Evolutionary conservation across 2,888 invertebrate genomes (phyloP), one percentile per base, ranked within the genome.

Genomic region (Lordiphosa andalusiaca): DNA sequence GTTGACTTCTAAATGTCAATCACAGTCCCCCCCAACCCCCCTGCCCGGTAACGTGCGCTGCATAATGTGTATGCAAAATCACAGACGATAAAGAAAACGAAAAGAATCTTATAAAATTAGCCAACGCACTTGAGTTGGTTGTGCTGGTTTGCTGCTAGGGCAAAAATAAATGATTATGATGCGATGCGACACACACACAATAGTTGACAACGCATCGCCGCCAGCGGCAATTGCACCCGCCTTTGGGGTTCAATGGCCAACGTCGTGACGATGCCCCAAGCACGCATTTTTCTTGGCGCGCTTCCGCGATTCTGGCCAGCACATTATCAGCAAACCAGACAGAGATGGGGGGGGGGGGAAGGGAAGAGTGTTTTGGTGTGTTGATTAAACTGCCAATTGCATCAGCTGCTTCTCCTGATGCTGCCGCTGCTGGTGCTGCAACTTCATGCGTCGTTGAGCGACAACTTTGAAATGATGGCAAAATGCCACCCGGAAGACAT

Each of bases 81-180:
- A 36, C 51, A 41, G 36, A 53, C 60, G 64, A 61, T 54, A 60
- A 54, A 64, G 59, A 53, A 71, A 61, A 58, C 51, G 63, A 73
- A 65, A 64, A 81, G 74, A 69, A 73, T 68, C 71, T 77, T 82
- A 84, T 84, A 84, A 77, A 84, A 84, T 84, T 77, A 84, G 84
- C 71, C 71, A 73, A 65, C 68, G 56, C 59, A 70, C 54, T 71
- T 55, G 19, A n/a, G 40, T 50, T 44, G 30, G 51, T n/a, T 56
- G 63, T 56, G 63, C 19, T 55, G 61, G 58, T 62, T 16, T 46
- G 71, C 53, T 44, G 41, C 84, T 77, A 84, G 77, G 74, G 77
- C 64, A 68, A 74, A 84, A 82, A 77, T 77, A 84, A 84, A 82
- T 84, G 84, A 77, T 77, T 77, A 77, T 84, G 77, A 77, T 84